Conservation (phyloP, 2,113 vertebrate genomes). For the Noctilio leporinus region DNA sequence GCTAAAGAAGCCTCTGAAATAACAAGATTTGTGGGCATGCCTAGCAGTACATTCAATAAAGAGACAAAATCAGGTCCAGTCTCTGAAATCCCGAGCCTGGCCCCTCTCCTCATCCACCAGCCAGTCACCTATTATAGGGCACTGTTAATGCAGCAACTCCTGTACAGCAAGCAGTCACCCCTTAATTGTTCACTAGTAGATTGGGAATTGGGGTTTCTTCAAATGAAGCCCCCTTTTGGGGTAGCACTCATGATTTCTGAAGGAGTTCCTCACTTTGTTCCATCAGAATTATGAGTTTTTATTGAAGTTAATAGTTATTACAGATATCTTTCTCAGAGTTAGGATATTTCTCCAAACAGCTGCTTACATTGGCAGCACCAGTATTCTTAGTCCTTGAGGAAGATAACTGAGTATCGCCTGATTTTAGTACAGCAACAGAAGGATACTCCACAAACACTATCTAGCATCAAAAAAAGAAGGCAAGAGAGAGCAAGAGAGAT, state of each 20-base stretch:
- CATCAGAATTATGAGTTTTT: not conserved
- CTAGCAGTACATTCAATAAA: not conserved
- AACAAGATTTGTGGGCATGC: not conserved
- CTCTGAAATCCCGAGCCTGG: not conserved
- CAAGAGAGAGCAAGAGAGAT: not conserved
- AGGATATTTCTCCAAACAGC: not conserved
- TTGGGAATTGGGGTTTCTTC: not conserved
- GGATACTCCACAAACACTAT: not conserved
- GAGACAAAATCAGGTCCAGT: not conserved
- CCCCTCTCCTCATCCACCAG: not conserved
- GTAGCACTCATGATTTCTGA: not conserved
- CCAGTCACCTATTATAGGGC: not conserved
- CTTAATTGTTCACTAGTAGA: not conserved
- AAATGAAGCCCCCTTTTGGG: not conserved
- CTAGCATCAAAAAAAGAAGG: not conserved
- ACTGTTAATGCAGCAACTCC: not conserved
- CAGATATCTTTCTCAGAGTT: not conserved
- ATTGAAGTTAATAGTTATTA: not conserved
- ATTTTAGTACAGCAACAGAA: not conserved
- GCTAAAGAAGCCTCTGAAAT: constrained; percentile 1
- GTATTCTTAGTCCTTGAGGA: not conserved
- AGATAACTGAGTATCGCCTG: not conserved
- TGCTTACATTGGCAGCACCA: not conserved
- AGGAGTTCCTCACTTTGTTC: not conserved
- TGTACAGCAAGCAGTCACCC: not conserved